Conservation (phyloP, 2,888 invertebrate species). For the Microctonus brassicae region DNA sequence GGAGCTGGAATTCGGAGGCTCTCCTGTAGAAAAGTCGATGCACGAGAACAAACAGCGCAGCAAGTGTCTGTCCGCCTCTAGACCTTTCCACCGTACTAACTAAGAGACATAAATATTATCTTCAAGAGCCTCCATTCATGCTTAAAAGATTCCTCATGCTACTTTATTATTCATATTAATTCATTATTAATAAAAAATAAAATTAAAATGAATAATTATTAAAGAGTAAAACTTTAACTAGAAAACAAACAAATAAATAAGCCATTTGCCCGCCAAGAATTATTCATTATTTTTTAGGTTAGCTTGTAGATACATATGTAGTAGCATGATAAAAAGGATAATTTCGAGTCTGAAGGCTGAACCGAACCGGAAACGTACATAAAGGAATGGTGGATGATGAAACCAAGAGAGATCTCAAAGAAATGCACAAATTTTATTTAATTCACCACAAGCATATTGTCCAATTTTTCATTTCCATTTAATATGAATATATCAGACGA, state of each 20-base stretch:
- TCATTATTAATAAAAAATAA: background rate
- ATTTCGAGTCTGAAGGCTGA: background rate
- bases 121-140: background rate
- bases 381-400: constrained; percentile 1
- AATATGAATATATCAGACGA: background rate
- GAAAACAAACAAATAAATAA: background rate
- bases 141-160: background rate
- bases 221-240: no score
- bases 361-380: background rate
- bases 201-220: background rate
- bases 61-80: constrained; percentile 97
- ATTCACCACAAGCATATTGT: background rate
- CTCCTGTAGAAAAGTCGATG: constrained; percentile 82
- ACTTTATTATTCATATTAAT: background rate
- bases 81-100: constrained; percentile 92
- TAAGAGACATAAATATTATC: constrained; percentile 68
- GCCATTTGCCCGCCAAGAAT: background rate
- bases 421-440: background rate
- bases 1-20: constrained; percentile 73
- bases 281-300: background rate
- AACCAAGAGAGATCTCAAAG: background rate
- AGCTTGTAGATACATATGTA: no score
- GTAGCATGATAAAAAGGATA: background rate
- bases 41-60: constrained; percentile 94
- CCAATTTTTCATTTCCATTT: background rate